Base-by-base conservation (phyloP, 2,888 invertebrate genomes). In the Agriopis leucophaearia region DNA sequence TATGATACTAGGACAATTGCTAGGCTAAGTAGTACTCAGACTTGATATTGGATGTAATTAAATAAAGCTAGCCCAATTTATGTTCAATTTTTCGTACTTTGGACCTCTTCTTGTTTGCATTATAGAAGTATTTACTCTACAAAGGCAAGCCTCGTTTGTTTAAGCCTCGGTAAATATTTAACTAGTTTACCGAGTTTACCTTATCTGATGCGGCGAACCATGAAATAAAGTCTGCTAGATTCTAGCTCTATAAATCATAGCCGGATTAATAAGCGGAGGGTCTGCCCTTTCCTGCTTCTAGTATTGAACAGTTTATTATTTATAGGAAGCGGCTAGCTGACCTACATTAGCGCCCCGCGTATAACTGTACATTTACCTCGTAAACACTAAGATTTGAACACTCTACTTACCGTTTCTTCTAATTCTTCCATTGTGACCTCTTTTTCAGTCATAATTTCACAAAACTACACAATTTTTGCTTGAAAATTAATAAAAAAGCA, bases 371-470 rank as follows among this genome's bases (percentile, higher is more conserved):
- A 61, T 47, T 56, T 47, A 65, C 61, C 52, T 61, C 47, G 64
- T 55, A 72, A 42, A 60, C 48, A 73, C 59, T n/a, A 45, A 62
- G 15, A 66, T 55, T 56, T 56, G 35, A 58, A 10, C 7, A 9
- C 2, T 45, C 38, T 67, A 84, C 90, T 87, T 76, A 93, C 93
- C 74, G 91, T 87, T 78, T 92, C 92, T 68, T 92, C 92, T 18
- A 93, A 79, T 59, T 93, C 91, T 71, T 92, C 92, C 78, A 92
- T 86, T 8, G 91, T 88, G 7, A 91, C 83, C 55, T 92, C 87
- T 78, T 91, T 87, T 62, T 91, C 90, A 81, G 88, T 88, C 92
- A 92, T 93, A 36, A 79, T 87, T 70, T 71, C 67, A 35, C 62
- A 65, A 66, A 74, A 82, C 76, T 81, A 78, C 60, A 58, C 64